Evolutionary conservation across 2,888 invertebrate species (phyloP).

Genomic region (Dinocampus coccinellae): DNA sequence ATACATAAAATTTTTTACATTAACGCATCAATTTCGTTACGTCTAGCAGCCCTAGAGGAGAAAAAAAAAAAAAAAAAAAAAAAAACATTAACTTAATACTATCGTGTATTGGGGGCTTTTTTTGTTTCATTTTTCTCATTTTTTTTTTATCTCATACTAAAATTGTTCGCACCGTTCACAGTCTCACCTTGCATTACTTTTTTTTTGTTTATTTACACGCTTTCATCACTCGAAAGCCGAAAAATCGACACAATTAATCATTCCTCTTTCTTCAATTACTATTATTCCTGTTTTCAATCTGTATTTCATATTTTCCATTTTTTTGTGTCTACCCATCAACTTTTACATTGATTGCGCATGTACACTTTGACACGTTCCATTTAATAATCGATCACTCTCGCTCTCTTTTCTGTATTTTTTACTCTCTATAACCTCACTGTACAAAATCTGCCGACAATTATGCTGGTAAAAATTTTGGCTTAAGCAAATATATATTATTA

Average conservation of each 20-base stretch:
- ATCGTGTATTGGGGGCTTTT: slow-evolving; percentile 54
- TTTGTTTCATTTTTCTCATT: too few species aligned
- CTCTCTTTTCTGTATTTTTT: too few species aligned
- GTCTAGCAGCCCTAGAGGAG: slow-evolving; percentile 43
- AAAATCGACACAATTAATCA: neutral
- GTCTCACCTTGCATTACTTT: neutral
- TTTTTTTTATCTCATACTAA: slow-evolving; percentile 21
- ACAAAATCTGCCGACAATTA: neutral
- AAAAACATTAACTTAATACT: slow-evolving; percentile 59
- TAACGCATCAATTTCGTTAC: neutral
- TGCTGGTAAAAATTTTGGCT: neutral
- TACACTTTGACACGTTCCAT: neutral
- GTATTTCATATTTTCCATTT: neutral
- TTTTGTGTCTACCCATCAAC: too few species aligned
- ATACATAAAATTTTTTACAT: neutral
- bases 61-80: slow-evolving; percentile 25
- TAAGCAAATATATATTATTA: too few species aligned
- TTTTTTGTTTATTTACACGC: neutral
- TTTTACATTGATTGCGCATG: slow-evolving; percentile 3
- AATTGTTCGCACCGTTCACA: neutral
- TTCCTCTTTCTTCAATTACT: neutral
- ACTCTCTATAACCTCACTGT: neutral
- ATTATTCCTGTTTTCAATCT: neutral
- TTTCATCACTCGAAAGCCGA: neutral
- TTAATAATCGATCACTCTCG: slow-evolving; percentile 5